These are phyloP conservation scores for Lucinisca nassula DNA, from an alignment of 2,888 invertebrate genomes.

Conservation along the genomic window DNA sequence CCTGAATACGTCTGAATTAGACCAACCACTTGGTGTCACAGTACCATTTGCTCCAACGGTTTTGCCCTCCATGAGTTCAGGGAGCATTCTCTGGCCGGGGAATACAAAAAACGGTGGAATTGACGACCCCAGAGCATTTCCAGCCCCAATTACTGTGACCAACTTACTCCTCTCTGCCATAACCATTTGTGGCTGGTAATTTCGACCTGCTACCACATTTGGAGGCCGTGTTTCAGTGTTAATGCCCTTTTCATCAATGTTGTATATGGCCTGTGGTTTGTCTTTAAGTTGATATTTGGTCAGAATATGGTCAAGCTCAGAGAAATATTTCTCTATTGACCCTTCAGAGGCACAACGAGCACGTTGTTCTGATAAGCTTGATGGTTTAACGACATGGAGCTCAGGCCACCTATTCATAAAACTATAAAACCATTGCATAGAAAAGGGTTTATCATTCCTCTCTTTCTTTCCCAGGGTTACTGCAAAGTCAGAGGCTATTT, in stretches of 20 bases:
- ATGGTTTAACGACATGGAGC: constrained; percentile 24
- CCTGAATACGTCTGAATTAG: constrained; percentile 36
- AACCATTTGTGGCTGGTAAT: constrained; percentile 2
- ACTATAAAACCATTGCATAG: neutral
- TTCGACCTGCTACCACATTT: constrained; percentile 16
- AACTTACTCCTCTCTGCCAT: constrained; percentile 21
- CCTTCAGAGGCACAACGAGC: constrained; percentile 2
- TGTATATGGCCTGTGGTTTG: constrained; percentile 39
- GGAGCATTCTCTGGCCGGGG: constrained; percentile 29
- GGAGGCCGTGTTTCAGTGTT: constrained; percentile 34
- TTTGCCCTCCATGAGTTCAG: constrained; percentile 21
- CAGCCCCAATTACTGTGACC: constrained; percentile 40
- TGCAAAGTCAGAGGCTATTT: constrained; percentile 28
- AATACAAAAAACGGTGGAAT: constrained; percentile 52
- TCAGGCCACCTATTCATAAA: constrained; percentile 32
- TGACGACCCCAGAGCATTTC: constrained; percentile 31
- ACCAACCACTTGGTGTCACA: constrained; percentile 40
- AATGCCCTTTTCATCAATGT: constrained; percentile 55
- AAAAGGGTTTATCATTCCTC: neutral
- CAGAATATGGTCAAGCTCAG: constrained; percentile 14
- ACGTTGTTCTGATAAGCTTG: neutral
- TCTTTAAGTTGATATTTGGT: constrained; percentile 41
- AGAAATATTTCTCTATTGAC: constrained; percentile 9
- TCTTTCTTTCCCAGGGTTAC: neutral
- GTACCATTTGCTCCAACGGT: constrained; percentile 14